Evolutionary conservation across 2,888 invertebrate species (phyloP), one percentile per base, ranked within the genome.

Genomic region (Folsomia candida): DNA sequence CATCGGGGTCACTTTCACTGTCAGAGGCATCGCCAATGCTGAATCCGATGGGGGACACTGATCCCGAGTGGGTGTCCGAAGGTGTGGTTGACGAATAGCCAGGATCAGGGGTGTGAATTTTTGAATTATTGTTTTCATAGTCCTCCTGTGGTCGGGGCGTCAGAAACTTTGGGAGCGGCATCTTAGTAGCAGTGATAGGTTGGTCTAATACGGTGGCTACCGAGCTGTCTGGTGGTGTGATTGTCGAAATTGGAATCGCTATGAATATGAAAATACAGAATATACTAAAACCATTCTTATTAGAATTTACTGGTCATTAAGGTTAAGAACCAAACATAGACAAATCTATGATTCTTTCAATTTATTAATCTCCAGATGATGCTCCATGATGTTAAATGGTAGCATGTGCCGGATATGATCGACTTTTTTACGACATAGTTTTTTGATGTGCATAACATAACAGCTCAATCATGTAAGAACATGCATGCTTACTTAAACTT

Each of bases 11-110:
- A 62, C 70, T 72, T 24, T 78, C 78, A 63, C 72, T 72, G 25
- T 74, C 74, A 0, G 78, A 78, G 47, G 65, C 65, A 51, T 75
- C 76, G 28, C 78, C 78, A 63, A 78, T 72, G 29, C 69, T 70
- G 51, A 79, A 77, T 1, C 76, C 73, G 62, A 77, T 77, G 4
- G 72, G 64, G 3, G 68, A 73, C 4, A 62, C 68, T 22, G 74
- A 62, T 3, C 69, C 69, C 11, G 71, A 68, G 26, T 47, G 14
- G 2, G 4, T 51, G 25, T 64, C 64, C 3, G 64, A 64, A 20
- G 64, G 22, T 4, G 64, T 51, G 20, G 22, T 64, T 6, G 64
- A 64, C 2, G 51, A 28, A 25, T 64, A 64, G 20, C 64, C 64
- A 9, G 6, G 25, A 51, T 64, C 64, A 3, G 51, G 37, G 3